Percentiles rank a stretch among this genome's conserved stretches.
Conservation (phyloP, 1,140 invertebrate species). For the Trissolcus basalis region DNA sequence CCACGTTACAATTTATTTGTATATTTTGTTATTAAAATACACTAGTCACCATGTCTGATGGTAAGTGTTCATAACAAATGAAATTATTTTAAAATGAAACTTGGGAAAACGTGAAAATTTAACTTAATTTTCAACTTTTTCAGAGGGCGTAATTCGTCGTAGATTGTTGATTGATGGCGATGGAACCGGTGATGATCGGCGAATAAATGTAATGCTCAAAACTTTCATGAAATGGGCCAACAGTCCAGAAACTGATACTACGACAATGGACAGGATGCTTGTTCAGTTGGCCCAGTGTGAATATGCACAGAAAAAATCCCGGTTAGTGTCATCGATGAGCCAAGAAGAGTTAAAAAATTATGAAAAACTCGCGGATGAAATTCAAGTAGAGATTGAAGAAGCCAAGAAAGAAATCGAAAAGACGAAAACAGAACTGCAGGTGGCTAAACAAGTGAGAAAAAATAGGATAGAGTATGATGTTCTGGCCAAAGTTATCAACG, state of each 20-base stretch:
- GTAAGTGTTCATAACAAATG: no score
- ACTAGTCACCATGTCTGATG: slow-evolving; percentile 3
- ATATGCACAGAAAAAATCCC: slow-evolving; percentile 90
- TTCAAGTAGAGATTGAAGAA: slow-evolving; percentile 85
- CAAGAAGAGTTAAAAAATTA: slow-evolving; percentile 90
- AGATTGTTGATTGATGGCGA: slow-evolving; percentile 95
- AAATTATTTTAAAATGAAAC: background rate
- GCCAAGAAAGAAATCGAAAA: slow-evolving; percentile 85
- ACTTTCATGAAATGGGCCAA: slow-evolving; percentile 93
- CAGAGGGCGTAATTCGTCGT: slow-evolving; percentile 94
- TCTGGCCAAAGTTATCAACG: slow-evolving; percentile 90
- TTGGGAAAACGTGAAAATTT: background rate
- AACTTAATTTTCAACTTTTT: background rate
- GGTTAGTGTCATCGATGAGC: slow-evolving; percentile 88
- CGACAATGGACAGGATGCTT: slow-evolving; percentile 87
- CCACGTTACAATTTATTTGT: no score
- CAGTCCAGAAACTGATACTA: slow-evolving; percentile 80
- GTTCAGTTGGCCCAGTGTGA: slow-evolving; percentile 91
- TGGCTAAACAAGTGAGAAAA: slow-evolving; percentile 89
- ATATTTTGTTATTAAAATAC: background rate
- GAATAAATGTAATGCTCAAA: slow-evolving; percentile 90
- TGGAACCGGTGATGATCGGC: slow-evolving; percentile 94
- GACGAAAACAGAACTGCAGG: slow-evolving; percentile 84
- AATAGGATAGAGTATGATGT: slow-evolving; percentile 96
- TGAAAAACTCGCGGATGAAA: slow-evolving; percentile 84